Base-by-base conservation (phyloP, 2,888 invertebrate genomes). In the Pandemis heparana region DNA sequence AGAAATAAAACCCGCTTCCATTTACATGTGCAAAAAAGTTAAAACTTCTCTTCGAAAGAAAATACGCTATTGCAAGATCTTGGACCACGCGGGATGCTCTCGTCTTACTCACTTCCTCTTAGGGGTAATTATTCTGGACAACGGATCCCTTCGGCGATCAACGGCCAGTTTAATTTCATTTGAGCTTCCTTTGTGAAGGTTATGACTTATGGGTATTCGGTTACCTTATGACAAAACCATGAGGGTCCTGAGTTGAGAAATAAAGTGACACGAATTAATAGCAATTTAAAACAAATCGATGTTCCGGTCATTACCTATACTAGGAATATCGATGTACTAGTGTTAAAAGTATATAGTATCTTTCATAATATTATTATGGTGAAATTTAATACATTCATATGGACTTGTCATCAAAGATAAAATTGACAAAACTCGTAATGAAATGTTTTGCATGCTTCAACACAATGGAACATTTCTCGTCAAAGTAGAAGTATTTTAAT, bases 81-180 rank as follows among this genome's bases (percentile, higher is more conserved):
- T 77, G 76, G 75, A 78, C 77, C 75, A 78, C 72, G 75, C 78
- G 70, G 74, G 75, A 76, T 14, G 75, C 74, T 79, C 81, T 85
- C 85, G 80, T 85, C 87, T 92, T 90, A 87, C 89, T 77, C 79
- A 81, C 88, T 90, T 92, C 92, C 89, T 90, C 79, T 78, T 79
- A 84, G 80, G 83, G 82, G 82, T 91, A 91, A 93, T 93, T 92
- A 91, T 85, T 81, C 82, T 81, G 86, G 84, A 92, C 91, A 92
- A 91, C 85, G 88, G 85, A 79, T 85, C 91, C 89, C 88, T 90
- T 91, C 89, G 90, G 89, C 91, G 92, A 91, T 92, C 87, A 91
- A 89, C 89, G 87, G 86, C 76, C 89, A 89, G 87, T 91, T 92
- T 86, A 91, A 92, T 89, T 89, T 88, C 87, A 91, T 92, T 91